Base-by-base conservation (phyloP, 2,888 invertebrate species). In the Ferdinandea cuprea region DNA sequence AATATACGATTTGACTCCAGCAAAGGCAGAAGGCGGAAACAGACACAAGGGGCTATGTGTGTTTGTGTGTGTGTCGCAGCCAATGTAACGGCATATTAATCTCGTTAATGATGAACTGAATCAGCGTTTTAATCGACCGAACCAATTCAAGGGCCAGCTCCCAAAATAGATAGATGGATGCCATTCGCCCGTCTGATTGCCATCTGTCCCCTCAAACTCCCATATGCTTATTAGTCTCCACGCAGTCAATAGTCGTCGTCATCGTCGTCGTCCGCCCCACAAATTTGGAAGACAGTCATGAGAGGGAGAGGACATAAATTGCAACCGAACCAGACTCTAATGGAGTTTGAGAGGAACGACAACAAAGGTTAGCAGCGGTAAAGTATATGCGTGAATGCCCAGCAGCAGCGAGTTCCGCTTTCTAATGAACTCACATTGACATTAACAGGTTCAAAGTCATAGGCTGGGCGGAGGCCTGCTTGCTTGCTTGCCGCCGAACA, bases 61-160 rank as follows among this genome's bases (percentile, higher is more conserved):
- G 35, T 42, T 50, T 63, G 35, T 69, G 35, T 78, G 56, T 69
- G 87, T 90, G 89, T 89, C 90, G 87, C 86, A 87, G 88, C 86
- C 88, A 87, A 87, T 87, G 89, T 88, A 87, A 88, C 87, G 88
- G 88, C 87, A 89, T 90, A 90, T 90, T 90, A 91, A 90, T 90
- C 90, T 91, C 88, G 88, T 91, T 90, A 90, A 90, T 90, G 90
- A 91, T 89, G 89, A 89, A 90, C 91, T 90, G 90, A 90, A 91
- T 90, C 90, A 90, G 91, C 90, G 88, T 85, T 86, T 85, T 86
- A 85, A 85, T 83, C 83, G 83, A 83, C 78, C 83, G 83, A 78
- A 83, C 83, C 83, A 83, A 78, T 83, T 83, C 83, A 63, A 78
- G 78, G 78, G 66, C 72, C 78, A 63, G 61, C 68, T 61, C 21